These are phyloP conservation scores for Lateolabrax maculatus DNA, from an alignment of 2,797 vertebrate species.

Conservation along the genomic window DNA sequence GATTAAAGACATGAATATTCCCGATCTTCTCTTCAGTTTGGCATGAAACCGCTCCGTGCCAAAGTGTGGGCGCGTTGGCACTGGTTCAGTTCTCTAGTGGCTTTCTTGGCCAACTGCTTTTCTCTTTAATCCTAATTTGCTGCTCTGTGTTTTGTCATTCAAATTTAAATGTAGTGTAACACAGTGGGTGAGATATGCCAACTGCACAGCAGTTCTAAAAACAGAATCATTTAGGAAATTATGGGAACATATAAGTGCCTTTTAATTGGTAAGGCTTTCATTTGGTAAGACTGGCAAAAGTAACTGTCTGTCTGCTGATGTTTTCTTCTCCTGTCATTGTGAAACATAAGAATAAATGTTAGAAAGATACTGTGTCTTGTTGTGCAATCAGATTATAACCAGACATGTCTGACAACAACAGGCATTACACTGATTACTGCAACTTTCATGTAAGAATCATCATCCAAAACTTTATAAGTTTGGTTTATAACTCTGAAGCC, in stretches of 20 bases:
- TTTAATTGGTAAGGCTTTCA: conserved; percentile 9
- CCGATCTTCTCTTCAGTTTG: conserved; percentile 53
- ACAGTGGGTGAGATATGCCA: conserved; percentile 39
- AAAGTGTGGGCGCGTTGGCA: conserved; percentile 76
- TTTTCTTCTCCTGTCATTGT: conserved; percentile 9
- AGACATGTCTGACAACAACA: background rate
- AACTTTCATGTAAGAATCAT: background rate
- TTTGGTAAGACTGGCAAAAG: background rate
- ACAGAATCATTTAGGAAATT: conserved; percentile 16
- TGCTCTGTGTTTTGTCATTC: conserved; percentile 61
- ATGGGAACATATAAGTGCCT: conserved; percentile 14
- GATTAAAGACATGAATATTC: conserved; percentile 47
- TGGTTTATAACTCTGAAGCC: background rate
- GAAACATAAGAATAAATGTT: background rate
- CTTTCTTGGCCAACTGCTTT: conserved; percentile 72
- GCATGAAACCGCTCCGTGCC: conserved; percentile 57
- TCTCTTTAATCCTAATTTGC: conserved; percentile 70
- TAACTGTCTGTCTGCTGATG: background rate
- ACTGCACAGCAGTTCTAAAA: conserved; percentile 33
- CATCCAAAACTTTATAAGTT: background rate
- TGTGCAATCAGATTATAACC: background rate
- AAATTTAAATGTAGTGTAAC: conserved; percentile 49
- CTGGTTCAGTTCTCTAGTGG: conserved; percentile 60
- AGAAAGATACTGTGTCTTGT: background rate
- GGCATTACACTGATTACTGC: background rate